These are phyloP conservation scores for Agonopterix subpropinquella DNA, from an alignment of 2,888 invertebrate genomes.

Conservation along the genomic window DNA sequence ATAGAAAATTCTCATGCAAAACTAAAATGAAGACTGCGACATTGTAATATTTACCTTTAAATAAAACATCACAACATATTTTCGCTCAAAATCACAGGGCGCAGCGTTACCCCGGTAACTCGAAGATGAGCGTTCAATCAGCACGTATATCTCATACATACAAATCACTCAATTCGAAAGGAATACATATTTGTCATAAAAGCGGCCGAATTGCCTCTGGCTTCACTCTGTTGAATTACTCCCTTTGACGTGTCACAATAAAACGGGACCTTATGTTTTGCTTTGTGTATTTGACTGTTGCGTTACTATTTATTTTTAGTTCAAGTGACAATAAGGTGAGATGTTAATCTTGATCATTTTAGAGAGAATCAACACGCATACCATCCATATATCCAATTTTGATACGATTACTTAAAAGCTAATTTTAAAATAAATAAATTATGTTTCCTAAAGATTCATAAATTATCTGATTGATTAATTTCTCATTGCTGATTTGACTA, in stretches of 20 bases:
- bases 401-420: too few species aligned
- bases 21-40: too few species aligned
- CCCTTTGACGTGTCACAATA: constrained; percentile 13
- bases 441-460: too few species aligned
- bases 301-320: not conserved
- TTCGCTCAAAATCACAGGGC: not conserved
- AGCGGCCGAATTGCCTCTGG: constrained; percentile 9
- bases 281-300: not conserved
- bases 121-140: constrained; percentile 18
- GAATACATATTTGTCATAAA: constrained; percentile 13
- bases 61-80: not conserved
- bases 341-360: too few species aligned
- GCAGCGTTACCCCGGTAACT: not conserved
- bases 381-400: too few species aligned
- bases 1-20: too few species aligned
- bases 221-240: constrained; percentile 9
- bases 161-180: constrained; percentile 21
- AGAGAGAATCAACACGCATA: too few species aligned
- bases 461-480: too few species aligned
- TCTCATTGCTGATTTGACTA: too few species aligned
- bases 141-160: constrained; percentile 18
- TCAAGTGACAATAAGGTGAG: too few species aligned
- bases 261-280: not conserved
- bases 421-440: too few species aligned
- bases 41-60: too few species aligned